These are phyloP conservation scores for Balaeniceps rex DNA, from an alignment of 2,113 vertebrate genomes.

Conservation along the genomic window DNA sequence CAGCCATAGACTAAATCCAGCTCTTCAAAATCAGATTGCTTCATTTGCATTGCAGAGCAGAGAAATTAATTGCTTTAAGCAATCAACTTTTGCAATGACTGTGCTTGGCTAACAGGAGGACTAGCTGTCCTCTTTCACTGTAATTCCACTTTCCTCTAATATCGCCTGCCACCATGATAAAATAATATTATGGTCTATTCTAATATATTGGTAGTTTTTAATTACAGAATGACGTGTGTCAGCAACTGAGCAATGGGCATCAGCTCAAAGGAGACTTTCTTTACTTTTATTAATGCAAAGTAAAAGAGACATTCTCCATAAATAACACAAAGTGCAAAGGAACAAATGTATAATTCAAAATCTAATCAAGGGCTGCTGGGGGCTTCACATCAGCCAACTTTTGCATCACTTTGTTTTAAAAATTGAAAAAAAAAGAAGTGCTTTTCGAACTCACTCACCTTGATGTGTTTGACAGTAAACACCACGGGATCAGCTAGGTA, in stretches of 20 bases:
- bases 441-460: slow-evolving; percentile 75
- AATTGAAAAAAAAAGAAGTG: not conserved
- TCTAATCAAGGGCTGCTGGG: slow-evolving; percentile 14
- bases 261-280: not conserved
- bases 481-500: slow-evolving; percentile 96
- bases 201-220: slow-evolving; percentile 38
- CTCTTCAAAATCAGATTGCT: slow-evolving; percentile 22
- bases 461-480: slow-evolving; percentile 92
- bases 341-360: slow-evolving; percentile 38
- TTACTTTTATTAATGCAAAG: slow-evolving; percentile 1
- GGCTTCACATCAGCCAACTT: not conserved
- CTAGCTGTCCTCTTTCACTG: slow-evolving; percentile 22
- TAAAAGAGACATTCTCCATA: not conserved
- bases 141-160: slow-evolving; percentile 10
- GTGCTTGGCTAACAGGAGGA: slow-evolving; percentile 24
- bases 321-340: slow-evolving; percentile 36
- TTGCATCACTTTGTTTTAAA: not conserved
- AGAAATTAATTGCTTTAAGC: slow-evolving; percentile 41
- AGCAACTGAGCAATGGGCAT: slow-evolving; percentile 31
- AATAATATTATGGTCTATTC: slow-evolving; percentile 10
- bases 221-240: slow-evolving; percentile 42
- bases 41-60: slow-evolving; percentile 52
- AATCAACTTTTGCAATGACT: slow-evolving; percentile 32
- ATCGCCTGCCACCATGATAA: slow-evolving; percentile 21
- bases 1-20: slow-evolving; percentile 27